Evolutionary conservation across 1,140 invertebrate genomes (phyloP).

Genomic region (Scylla paramamosain): DNA sequence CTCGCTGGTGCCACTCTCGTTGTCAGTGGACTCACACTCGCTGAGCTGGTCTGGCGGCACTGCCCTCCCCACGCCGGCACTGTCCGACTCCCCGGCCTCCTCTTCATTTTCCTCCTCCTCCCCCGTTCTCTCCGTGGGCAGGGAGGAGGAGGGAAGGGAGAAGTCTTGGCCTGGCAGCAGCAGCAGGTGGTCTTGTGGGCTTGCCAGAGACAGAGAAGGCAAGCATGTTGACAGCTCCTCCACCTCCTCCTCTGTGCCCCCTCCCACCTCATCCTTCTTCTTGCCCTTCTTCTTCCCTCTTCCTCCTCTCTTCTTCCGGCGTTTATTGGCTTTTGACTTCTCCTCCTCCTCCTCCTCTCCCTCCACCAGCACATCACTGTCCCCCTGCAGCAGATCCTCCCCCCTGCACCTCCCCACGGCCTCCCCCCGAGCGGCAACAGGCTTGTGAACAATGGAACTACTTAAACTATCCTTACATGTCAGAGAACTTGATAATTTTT

Average conservation of each 20-base stretch:
- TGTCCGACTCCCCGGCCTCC: neutral
- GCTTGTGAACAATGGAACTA: neutral
- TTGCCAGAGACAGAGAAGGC: too few species aligned
- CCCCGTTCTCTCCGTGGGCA: slow-evolving; percentile 11
- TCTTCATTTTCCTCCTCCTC: slow-evolving; percentile 11
- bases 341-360: slow-evolving; percentile 61
- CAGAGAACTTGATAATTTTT: too few species aligned
- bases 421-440: neutral
- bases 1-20: slow-evolving; percentile 75
- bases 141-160: neutral
- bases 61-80: neutral
- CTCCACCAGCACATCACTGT: slow-evolving; percentile 70
- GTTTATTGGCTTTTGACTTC: neutral
- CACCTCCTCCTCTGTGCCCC: neutral
- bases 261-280: neutral
- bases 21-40: slow-evolving; percentile 73
- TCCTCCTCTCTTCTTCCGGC: slow-evolving; percentile 40
- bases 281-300: slow-evolving; percentile 26
- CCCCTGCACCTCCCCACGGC: neutral
- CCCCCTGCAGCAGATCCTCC: slow-evolving; percentile 28
- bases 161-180: too few species aligned
- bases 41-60: slow-evolving; percentile 76
- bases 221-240: neutral
- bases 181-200: too few species aligned
- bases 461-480: too few species aligned